Evolutionary conservation across 2,888 invertebrate genomes (phyloP).

Genomic region (Eupithecia pulchellata): DNA sequence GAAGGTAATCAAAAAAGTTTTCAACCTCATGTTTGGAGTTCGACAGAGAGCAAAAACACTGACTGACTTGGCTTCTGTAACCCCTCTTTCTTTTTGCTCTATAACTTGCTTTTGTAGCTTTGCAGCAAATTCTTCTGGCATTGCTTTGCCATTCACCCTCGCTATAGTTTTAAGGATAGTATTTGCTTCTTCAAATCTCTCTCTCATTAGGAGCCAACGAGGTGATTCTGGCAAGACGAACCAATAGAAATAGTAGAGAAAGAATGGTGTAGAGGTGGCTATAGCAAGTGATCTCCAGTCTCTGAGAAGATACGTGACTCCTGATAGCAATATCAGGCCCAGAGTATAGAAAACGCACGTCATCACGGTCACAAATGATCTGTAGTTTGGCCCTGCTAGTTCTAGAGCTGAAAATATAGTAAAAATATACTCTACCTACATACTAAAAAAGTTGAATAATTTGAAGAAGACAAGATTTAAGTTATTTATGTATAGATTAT

Average conservation of each 20-base stretch:
- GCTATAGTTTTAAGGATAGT: slow-evolving; percentile 92
- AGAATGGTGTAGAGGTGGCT: slow-evolving; percentile 93
- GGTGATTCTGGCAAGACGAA: slow-evolving; percentile 96
- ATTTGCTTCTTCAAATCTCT: slow-evolving; percentile 92
- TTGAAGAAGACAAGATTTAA: too few relatives aligned
- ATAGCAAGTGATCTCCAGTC: slow-evolving; percentile 93
- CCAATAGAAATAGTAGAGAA: slow-evolving; percentile 93
- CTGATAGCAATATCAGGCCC: slow-evolving; percentile 92
- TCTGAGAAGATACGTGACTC: slow-evolving; percentile 92
- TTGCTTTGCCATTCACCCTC: slow-evolving; percentile 89
- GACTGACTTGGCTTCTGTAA: slow-evolving; percentile 64
- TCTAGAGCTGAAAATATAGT: slow-evolving; percentile 89
- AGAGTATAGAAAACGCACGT: slow-evolving; percentile 96
- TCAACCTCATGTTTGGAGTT: slow-evolving; percentile 95
- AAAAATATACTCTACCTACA: neutral
- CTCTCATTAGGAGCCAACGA: slow-evolving; percentile 94
- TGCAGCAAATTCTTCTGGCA: slow-evolving; percentile 89
- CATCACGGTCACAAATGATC: slow-evolving; percentile 96
- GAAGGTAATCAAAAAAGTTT: slow-evolving; percentile 93
- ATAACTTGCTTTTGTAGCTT: slow-evolving; percentile 90
- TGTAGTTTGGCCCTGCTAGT: slow-evolving; percentile 95
- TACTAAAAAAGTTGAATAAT: neutral
- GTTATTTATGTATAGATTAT: too few relatives aligned
- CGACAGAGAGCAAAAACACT: slow-evolving; percentile 89
- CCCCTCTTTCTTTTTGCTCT: slow-evolving; percentile 86